Percentiles rank a stretch among this genome's conserved stretches.
Conservation (phyloP, 2,797 vertebrate species). For the Anisognathus igniventris region DNA sequence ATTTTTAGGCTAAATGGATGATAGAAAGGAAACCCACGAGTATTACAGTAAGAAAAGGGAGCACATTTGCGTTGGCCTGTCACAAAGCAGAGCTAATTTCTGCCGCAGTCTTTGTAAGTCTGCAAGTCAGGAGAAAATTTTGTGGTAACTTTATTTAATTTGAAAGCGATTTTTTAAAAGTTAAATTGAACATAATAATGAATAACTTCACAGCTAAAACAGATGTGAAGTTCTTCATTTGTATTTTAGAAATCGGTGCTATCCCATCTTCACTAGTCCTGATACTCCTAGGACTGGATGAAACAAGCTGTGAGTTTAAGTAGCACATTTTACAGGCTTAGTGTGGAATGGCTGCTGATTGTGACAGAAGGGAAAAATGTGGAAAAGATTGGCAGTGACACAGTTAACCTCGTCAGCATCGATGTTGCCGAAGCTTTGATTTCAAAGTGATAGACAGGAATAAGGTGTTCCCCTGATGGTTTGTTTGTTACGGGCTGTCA, state of each 20-base stretch:
- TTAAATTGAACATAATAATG: not conserved
- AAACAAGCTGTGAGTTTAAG: not conserved
- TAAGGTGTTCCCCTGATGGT: not conserved
- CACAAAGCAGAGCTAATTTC: not conserved
- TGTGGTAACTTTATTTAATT: not conserved
- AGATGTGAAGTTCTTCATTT: not conserved
- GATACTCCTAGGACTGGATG: not conserved
- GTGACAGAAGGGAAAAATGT: not conserved
- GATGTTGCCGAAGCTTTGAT: not conserved
- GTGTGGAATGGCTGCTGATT: not conserved
- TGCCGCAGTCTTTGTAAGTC: not conserved
- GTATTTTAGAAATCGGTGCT: not conserved
- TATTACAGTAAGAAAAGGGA: not conserved
- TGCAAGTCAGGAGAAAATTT: not conserved
- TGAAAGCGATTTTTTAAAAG: not conserved
- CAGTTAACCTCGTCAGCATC: not conserved
- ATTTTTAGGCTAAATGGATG: slow-evolving; percentile 13
- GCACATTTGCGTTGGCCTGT: not conserved
- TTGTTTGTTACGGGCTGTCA: not conserved
- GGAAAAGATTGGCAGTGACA: not conserved
- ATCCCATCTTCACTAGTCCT: not conserved
- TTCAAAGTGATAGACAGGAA: not conserved
- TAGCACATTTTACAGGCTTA: not conserved
- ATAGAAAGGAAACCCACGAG: not conserved
- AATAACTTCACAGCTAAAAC: not conserved